These are phyloP conservation scores for Elgonia sp. DNA, from an alignment of 2,888 invertebrate species.

Conservation along the genomic window DNA sequence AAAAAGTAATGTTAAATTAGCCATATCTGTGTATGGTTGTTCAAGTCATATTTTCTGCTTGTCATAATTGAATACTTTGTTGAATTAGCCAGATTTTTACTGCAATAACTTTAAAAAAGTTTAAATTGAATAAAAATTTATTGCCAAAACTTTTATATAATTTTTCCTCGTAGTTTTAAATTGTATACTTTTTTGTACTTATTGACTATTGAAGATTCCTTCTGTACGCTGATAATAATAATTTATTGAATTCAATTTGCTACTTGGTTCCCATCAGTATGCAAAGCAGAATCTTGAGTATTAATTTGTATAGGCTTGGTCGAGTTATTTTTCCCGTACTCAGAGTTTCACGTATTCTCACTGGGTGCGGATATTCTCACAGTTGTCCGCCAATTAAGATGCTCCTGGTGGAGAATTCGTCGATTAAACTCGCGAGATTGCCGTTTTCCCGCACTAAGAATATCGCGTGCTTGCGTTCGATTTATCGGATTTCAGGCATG, in stretches of 20 bases:
- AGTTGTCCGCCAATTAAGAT: constrained; percentile 72
- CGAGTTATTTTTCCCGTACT: constrained; percentile 36
- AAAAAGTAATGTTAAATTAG: no score
- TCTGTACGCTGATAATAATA: background rate
- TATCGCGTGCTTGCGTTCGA: constrained; percentile 63
- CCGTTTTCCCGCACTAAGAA: constrained; percentile 35
- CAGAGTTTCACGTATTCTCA: constrained; percentile 48
- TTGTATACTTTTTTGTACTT: no score
- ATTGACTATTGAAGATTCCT: no score
- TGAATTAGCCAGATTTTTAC: no score
- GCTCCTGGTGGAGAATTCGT: constrained; percentile 63
- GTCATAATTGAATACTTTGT: no score
- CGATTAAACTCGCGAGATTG: constrained; percentile 71
- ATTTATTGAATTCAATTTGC: constrained; percentile 14
- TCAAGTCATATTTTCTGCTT: no score
- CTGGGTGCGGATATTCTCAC: constrained; percentile 73
- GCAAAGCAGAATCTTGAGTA: constrained; percentile 41
- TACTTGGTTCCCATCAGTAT: constrained; percentile 28
- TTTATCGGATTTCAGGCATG: constrained; percentile 45
- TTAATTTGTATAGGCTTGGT: constrained; percentile 51
- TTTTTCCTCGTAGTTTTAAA: no score
- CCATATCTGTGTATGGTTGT: no score
- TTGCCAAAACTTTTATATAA: no score
- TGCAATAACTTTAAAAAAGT: no score
- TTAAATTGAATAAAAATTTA: no score